A percentile compares a stretch with the other conserved stretches of the same genome.
Conservation (phyloP, 1,140 invertebrate species). For the Choristoneura fumiferana region DNA sequence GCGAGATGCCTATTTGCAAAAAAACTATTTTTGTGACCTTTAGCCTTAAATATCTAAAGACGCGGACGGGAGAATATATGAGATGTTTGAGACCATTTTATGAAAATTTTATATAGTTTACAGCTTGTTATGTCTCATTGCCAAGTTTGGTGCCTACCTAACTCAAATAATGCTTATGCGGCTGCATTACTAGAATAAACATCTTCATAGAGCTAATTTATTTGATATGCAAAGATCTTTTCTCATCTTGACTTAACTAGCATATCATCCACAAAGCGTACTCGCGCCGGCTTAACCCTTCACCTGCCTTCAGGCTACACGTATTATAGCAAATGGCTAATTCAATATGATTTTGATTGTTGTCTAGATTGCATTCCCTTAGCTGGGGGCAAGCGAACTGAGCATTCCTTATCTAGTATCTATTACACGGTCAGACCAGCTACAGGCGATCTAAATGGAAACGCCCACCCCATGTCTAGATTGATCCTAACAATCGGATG, state of each 20-base stretch:
- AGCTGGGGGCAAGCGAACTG: not conserved
- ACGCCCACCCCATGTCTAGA: slow-evolving; percentile 8
- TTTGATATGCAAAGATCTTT: not conserved
- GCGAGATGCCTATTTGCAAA: no score
- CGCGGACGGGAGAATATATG: no score
- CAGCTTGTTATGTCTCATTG: no score
- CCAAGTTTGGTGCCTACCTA: no score
- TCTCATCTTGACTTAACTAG: not conserved
- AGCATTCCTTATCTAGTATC: slow-evolving; percentile 18
- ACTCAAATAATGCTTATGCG: no score
- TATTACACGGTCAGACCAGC: not conserved
- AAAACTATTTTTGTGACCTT: no score
- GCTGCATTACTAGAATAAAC: no score
- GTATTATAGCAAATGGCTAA: slow-evolving; percentile 8
- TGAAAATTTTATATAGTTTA: no score
- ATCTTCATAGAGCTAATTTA: not conserved
- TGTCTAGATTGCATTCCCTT: slow-evolving; percentile 14
- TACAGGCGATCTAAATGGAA: not conserved
- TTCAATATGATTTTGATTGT: slow-evolving; percentile 14
- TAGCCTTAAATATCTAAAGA: no score
- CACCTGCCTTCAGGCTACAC: not conserved
- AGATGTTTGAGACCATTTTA: no score
- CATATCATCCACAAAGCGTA: not conserved
- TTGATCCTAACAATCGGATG: slow-evolving; percentile 5
- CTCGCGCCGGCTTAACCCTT: not conserved